phyloP scores from a whole-genome alignment of 2,888 invertebrate genomes.

The Ischnus inquisitorius region DNA sequence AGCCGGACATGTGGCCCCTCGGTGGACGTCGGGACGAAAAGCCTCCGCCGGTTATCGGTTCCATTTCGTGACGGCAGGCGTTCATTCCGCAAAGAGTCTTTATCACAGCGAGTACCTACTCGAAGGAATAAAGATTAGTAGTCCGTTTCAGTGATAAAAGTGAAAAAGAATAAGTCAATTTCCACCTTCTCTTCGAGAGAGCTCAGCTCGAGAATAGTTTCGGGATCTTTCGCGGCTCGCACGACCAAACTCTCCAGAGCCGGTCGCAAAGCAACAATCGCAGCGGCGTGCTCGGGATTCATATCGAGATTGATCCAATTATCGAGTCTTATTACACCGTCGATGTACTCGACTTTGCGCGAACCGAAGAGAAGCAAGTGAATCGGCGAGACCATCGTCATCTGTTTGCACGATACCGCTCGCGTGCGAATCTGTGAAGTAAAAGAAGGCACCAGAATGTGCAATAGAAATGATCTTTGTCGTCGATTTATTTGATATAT shows the following conservation, averaged over 20 bases:
- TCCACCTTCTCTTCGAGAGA: constrained; percentile 89
- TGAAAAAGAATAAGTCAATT: neutral
- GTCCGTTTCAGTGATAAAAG: neutral
- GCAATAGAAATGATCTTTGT: neutral
- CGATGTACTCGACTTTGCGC: constrained; percentile 93
- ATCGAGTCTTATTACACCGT: constrained; percentile 93
- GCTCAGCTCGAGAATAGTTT: constrained; percentile 89
- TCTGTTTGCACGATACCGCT: constrained; percentile 98
- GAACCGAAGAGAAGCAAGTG: constrained; percentile 97
- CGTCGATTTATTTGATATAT: no score
- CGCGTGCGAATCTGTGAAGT: constrained; percentile 92
- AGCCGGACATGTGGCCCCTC: constrained; percentile 83
- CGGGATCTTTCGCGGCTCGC: constrained; percentile 92
- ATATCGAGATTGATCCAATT: constrained; percentile 98
- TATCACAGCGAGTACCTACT: constrained; percentile 89
- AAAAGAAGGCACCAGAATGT: constrained; percentile 14
- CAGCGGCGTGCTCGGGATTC: constrained; percentile 92
- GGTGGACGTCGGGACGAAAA: constrained; percentile 87
- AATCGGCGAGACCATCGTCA: constrained; percentile 97
- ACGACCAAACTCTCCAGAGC: constrained; percentile 95
- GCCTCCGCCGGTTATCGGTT: constrained; percentile 86
- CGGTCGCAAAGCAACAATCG: constrained; percentile 94
- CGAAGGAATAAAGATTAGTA: neutral
- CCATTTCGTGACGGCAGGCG: constrained; percentile 91
- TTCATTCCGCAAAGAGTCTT: constrained; percentile 91